Percentiles rank a stretch among this genome's conserved stretches.
phyloP scores from a whole-genome alignment of 2,888 invertebrate genomes.

The Andrena bucephala region DNA sequence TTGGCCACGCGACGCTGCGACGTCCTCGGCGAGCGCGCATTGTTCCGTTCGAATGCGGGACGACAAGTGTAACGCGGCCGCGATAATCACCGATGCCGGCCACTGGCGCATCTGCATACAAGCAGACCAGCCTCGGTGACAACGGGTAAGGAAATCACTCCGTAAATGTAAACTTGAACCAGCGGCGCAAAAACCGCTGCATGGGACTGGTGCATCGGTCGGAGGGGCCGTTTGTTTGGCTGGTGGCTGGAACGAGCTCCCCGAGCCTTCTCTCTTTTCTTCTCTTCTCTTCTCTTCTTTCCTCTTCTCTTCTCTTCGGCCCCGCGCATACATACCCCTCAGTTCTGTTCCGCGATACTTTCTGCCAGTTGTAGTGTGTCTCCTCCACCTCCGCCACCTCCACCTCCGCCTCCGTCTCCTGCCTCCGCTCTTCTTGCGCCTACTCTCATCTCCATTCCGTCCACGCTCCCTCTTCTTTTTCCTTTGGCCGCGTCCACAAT shows the following conservation, averaged over 20 bases:
- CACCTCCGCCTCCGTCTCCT: conserved; percentile 40
- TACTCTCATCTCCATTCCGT: conserved; percentile 68
- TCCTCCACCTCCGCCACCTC: conserved; percentile 36
- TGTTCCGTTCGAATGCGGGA: conserved; percentile 70
- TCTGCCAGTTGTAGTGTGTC: conserved; percentile 58
- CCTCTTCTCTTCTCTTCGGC: conserved; percentile 48
- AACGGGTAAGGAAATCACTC: conserved; percentile 78
- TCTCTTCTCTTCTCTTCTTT: conserved; percentile 43
- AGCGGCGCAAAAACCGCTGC: conserved; percentile 62
- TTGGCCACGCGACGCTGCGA: conserved; percentile 36
- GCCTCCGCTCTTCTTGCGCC: conserved; percentile 57
- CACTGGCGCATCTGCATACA: conserved; percentile 75
- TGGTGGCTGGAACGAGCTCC: conserved; percentile 66
- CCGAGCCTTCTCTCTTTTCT: conserved; percentile 28
- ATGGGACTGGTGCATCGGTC: conserved; percentile 63
- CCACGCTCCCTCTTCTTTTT: conserved; percentile 64
- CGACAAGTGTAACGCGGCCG: conserved; percentile 52
- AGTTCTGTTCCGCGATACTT: conserved; percentile 52
- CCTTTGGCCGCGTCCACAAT: conserved; percentile 63
- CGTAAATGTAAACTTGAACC: conserved; percentile 79
- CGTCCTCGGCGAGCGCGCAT: conserved; percentile 40
- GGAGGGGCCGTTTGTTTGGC: conserved; percentile 72
- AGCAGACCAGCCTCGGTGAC: conserved; percentile 68
- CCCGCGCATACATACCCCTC: conserved; percentile 50
- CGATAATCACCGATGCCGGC: conserved; percentile 63